These are phyloP conservation scores for Coenobita brevimanus DNA, from an alignment of 1,140 invertebrate genomes.

Conservation along the genomic window DNA sequence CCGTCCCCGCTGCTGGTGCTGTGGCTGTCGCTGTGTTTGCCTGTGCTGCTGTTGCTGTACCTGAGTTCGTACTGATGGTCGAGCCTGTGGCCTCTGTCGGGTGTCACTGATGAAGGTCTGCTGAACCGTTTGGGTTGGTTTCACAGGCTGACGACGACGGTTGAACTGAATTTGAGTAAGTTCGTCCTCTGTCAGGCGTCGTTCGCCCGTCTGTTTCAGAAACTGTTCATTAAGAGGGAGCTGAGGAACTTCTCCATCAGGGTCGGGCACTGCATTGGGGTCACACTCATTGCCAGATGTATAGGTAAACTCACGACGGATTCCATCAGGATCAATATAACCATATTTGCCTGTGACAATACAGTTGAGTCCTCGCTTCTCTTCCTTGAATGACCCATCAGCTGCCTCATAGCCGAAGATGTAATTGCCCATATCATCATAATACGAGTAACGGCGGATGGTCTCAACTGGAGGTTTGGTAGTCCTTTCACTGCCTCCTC, in stretches of 20 bases:
- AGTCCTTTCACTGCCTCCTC: constrained; percentile 21
- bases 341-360: constrained; percentile 91
- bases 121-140: not conserved
- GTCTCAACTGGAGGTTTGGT: constrained; percentile 68
- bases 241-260: constrained; percentile 72
- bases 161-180: constrained; percentile 61
- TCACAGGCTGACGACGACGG: constrained; percentile 53
- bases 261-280: constrained; percentile 78
- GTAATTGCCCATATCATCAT: constrained; percentile 81
- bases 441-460: constrained; percentile 70
- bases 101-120: no score
- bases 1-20: not conserved
- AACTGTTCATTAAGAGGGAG: constrained; percentile 67
- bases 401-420: constrained; percentile 92
- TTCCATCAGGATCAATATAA: constrained; percentile 90
- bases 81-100: not conserved
- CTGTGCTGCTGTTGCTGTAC: not conserved
- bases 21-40: not conserved
- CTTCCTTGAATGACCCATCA: constrained; percentile 92
- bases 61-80: not conserved
- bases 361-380: constrained; percentile 88
- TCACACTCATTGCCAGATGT: constrained; percentile 93
- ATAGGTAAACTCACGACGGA: constrained; percentile 90
- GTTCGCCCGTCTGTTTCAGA: constrained; percentile 59
- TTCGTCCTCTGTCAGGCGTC: constrained; percentile 62